These are phyloP conservation scores for Morone saxatilis DNA, from an alignment of 2,113 vertebrate genomes.

Conservation along the genomic window DNA sequence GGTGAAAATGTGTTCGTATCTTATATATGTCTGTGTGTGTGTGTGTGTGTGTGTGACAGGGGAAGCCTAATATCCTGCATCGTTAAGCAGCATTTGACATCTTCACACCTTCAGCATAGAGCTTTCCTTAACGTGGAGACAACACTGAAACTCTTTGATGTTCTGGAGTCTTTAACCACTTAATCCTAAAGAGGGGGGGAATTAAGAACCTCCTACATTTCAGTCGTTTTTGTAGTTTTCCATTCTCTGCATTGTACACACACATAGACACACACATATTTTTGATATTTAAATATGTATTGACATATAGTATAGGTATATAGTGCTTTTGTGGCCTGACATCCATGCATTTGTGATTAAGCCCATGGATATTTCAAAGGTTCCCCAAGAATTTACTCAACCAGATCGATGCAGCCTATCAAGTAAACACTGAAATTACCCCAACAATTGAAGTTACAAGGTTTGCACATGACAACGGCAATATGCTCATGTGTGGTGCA, in stretches of 20 bases:
- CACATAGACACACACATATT: background rate
- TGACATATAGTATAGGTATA: background rate
- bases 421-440: background rate
- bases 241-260: conserved; percentile 14
- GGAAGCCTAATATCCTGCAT: conserved; percentile 49
- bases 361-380: conserved; percentile 9
- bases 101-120: conserved; percentile 61
- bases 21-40: background rate
- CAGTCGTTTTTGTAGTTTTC: conserved; percentile 53
- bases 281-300: background rate
- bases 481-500: background rate
- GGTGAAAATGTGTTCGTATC: background rate
- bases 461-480: background rate
- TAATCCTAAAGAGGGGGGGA: conserved; percentile 76
- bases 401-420: background rate
- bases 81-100: conserved; percentile 70
- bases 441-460: background rate
- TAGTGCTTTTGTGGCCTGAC: background rate
- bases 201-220: conserved; percentile 70
- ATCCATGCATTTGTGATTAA: background rate
- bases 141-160: conserved; percentile 81
- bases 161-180: conserved; percentile 77
- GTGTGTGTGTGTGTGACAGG: conserved; percentile 22
- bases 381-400: conserved; percentile 8
- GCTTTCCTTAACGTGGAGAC: conserved; percentile 62